Percentiles rank a stretch among this genome's conserved stretches.
Conservation (phyloP, 1,140 invertebrate genomes). For the Zaprionus capensis region DNA sequence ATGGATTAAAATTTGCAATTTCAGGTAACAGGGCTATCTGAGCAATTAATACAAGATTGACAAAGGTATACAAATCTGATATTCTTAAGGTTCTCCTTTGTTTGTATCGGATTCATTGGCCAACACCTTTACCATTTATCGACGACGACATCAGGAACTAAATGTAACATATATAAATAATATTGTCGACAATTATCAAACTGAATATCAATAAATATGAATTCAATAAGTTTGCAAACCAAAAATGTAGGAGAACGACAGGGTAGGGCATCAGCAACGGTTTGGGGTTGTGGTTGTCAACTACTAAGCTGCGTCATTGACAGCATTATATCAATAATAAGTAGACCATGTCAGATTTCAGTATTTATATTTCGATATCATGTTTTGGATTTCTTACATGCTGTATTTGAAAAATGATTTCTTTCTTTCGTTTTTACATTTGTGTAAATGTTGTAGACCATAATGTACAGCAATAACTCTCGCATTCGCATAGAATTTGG, state of each 20-base stretch:
- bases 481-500: conserved; percentile 64
- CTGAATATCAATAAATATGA: conserved; percentile 6
- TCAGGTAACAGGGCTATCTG: conserved; percentile 78
- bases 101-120: conserved; percentile 63
- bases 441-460: conserved; percentile 72
- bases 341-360: conserved; percentile 67
- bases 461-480: conserved; percentile 74
- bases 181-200: conserved; percentile 51
- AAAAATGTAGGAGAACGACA: conserved; percentile 34
- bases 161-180: conserved; percentile 44
- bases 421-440: conserved; percentile 59
- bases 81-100: conserved; percentile 71
- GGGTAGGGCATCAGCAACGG: conserved; percentile 34
- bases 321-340: conserved; percentile 42
- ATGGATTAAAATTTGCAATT: conserved; percentile 76
- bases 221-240: conserved; percentile 49
- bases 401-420: conserved; percentile 78
- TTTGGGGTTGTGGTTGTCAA: conserved; percentile 18
- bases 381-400: conserved; percentile 78
- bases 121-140: conserved; percentile 68
- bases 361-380: conserved; percentile 79
- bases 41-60: conserved; percentile 80
- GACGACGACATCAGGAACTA: conserved; percentile 76
- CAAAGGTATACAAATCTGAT: conserved; percentile 77
- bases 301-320: conserved; percentile 47